Conservation (phyloP, 2,888 invertebrate genomes). For the Phrixothrix hirtus region DNA sequence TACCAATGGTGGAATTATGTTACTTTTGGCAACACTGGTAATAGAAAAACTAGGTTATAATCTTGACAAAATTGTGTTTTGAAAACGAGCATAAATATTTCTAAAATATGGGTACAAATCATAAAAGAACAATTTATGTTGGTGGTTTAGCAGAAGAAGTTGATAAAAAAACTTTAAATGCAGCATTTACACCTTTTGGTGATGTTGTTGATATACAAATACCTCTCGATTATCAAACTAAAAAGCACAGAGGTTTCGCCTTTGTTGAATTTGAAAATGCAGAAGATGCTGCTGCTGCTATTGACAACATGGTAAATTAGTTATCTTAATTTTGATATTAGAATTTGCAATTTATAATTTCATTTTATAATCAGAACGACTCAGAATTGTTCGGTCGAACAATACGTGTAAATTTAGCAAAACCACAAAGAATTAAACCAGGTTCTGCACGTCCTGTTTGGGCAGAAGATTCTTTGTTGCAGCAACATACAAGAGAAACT, state of each 20-base stretch:
- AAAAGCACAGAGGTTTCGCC: constrained; percentile 97
- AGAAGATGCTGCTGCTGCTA: constrained; percentile 98
- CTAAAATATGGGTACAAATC: constrained; percentile 61
- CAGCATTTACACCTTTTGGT: constrained; percentile 98
- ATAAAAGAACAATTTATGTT: constrained; percentile 82
- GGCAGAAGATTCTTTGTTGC: constrained; percentile 98
- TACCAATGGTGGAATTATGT: no score
- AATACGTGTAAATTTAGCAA: constrained; percentile 94
- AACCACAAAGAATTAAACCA: constrained; percentile 95
- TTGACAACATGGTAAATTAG: constrained; percentile 91
- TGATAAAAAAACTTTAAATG: constrained; percentile 91
- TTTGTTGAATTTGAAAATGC: constrained; percentile 97
- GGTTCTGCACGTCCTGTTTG: constrained; percentile 94
- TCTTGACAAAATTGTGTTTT: no score
- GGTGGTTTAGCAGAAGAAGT: constrained; percentile 94
- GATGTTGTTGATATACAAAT: constrained; percentile 98
- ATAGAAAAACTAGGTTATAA: no score
- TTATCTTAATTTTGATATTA: constrained; percentile 12
- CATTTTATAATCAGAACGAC: no score
- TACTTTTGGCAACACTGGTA: no score
- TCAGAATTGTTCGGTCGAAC: constrained; percentile 96
- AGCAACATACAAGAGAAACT: constrained; percentile 94
- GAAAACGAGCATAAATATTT: no score
- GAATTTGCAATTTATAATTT: no score
- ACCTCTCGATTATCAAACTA: constrained; percentile 96